Evolutionary conservation across 2,113 vertebrate genomes (phyloP).

Genomic region (Lanius ludovicianus): DNA sequence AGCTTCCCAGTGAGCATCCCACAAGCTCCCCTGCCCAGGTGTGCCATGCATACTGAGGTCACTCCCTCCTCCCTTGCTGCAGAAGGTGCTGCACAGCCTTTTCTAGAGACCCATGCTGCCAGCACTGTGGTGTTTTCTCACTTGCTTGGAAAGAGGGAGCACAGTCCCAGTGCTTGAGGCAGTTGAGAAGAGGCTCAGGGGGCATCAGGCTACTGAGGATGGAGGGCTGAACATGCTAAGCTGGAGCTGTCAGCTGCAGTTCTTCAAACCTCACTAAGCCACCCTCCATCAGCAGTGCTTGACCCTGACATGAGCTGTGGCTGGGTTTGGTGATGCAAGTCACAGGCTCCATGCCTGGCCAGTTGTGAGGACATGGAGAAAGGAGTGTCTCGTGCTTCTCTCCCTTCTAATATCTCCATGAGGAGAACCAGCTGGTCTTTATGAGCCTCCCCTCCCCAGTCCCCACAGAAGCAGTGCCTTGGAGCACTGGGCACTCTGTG

Average conservation of each 20-base stretch:
- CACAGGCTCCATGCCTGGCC: not conserved
- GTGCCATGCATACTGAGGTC: not conserved
- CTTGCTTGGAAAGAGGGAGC: not conserved
- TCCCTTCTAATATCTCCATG: not conserved
- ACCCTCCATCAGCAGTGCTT: not conserved
- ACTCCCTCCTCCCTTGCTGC: not conserved
- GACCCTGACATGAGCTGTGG: not conserved
- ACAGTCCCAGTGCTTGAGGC: not conserved
- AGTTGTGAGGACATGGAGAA: not conserved
- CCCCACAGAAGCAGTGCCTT: fast-evolving
- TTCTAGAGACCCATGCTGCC: not conserved
- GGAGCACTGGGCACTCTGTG: fast-evolving
- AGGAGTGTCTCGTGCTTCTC: not conserved
- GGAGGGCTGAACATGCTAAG: not conserved
- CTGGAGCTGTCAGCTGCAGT: not conserved
- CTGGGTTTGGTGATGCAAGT: not conserved
- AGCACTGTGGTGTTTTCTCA: not conserved
- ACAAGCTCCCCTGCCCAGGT: not conserved
- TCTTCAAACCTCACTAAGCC: not conserved
- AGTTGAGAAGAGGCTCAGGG: fast-evolving
- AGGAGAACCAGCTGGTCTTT: not conserved
- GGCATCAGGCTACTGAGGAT: not conserved
- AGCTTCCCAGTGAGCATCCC: not conserved
- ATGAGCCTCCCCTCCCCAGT: not conserved
- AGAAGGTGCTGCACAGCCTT: not conserved